Percentiles rank a stretch among this genome's conserved stretches.
Evolutionary conservation across 2,888 invertebrate genomes (phyloP).

Genomic region (Andrena praecox): DNA sequence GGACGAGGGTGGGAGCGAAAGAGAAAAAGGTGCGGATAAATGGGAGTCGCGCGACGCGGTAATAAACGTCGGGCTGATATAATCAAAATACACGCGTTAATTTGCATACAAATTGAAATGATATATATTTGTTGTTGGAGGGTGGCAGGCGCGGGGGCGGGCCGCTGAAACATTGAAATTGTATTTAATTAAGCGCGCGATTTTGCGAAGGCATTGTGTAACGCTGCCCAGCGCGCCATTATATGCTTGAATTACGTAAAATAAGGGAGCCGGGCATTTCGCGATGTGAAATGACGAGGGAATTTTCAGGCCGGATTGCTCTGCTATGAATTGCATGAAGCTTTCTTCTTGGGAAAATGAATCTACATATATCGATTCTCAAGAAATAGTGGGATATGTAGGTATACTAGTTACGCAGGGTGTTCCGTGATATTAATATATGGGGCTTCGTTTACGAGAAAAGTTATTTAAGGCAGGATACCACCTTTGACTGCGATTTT

Average conservation of each 20-base stretch:
- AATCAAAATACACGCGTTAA: slow-evolving; percentile 60
- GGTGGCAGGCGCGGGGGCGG: not conserved
- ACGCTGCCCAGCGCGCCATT: not conserved
- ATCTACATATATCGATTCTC: no score
- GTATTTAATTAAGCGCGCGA: slow-evolving; percentile 51
- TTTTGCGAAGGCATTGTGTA: slow-evolving; percentile 24
- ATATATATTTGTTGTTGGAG: slow-evolving; percentile 50
- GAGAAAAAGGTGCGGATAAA: slow-evolving; percentile 33
- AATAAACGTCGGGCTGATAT: slow-evolving; percentile 53
- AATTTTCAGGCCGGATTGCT: no score
- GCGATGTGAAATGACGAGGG: not conserved
- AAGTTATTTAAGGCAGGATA: no score
- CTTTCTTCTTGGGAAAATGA: no score
- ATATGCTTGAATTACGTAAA: slow-evolving; percentile 16
- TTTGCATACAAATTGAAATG: slow-evolving; percentile 60
- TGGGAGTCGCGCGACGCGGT: slow-evolving; percentile 32
- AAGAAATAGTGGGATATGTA: no score
- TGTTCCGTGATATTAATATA: no score
- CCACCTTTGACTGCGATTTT: no score
- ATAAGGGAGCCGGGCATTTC: slow-evolving; percentile 1
- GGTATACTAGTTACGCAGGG: no score
- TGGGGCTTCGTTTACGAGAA: no score
- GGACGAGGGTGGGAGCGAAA: not conserved
- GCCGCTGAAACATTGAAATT: slow-evolving; percentile 35
- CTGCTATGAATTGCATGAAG: no score